phyloP scores from a whole-genome alignment of 2,797 vertebrate species.

The Acrocephalus scirpaceus region DNA sequence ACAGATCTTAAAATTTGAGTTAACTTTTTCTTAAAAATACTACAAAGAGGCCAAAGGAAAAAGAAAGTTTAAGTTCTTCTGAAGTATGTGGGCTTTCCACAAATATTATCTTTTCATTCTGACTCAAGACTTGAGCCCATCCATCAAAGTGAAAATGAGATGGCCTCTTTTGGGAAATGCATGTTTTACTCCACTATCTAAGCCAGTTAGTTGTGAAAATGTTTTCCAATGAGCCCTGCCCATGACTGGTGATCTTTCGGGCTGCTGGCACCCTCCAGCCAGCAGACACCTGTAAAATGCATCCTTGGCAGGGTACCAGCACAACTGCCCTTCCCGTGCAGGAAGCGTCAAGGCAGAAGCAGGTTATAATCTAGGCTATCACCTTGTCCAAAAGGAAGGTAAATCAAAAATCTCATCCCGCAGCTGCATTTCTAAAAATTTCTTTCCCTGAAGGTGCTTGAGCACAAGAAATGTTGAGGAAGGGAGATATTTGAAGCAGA shows the following conservation, averaged over 20 bases:
- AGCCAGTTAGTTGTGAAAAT: background rate
- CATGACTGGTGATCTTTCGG: background rate
- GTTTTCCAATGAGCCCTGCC: background rate
- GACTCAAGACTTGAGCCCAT: background rate
- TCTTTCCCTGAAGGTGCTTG: background rate
- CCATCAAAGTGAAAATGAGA: background rate
- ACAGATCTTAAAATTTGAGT: constrained; percentile 35
- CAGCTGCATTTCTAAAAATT: background rate
- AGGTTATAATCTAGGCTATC: background rate
- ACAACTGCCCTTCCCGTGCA: background rate
- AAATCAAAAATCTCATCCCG: background rate
- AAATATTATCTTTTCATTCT: background rate
- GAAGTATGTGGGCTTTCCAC: background rate
- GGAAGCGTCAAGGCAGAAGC: background rate
- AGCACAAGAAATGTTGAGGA: background rate
- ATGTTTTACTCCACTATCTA: background rate
- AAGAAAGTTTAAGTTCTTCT: background rate
- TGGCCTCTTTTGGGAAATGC: background rate
- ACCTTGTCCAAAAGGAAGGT: background rate
- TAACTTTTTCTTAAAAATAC: constrained; percentile 14
- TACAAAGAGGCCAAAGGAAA: background rate
- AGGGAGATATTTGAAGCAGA: background rate
- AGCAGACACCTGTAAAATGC: background rate
- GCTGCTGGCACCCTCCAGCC: background rate
- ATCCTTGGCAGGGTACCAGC: background rate